phyloP scores from a whole-genome alignment of 2,113 vertebrate genomes.

The Fulmarus glacialis region DNA sequence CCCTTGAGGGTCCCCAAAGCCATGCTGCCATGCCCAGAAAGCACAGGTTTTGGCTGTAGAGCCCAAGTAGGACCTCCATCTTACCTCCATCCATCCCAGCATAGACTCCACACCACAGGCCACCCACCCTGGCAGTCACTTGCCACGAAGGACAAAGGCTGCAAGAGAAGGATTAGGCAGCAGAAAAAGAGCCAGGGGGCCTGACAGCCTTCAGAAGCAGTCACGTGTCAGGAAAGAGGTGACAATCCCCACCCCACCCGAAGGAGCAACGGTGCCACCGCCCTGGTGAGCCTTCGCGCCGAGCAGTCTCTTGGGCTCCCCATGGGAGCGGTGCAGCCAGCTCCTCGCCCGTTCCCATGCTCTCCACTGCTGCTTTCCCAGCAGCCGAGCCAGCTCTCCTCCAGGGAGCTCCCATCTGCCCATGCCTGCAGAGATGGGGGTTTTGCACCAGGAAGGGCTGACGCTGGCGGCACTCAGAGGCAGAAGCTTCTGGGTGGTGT shows the following conservation, averaged over 20 bases:
- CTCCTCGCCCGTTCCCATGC: not conserved
- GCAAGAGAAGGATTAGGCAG: not conserved
- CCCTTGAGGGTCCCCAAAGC: not conserved
- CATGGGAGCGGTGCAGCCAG: not conserved
- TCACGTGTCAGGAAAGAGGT: not conserved
- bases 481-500: slow-evolving; percentile 9
- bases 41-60: not conserved
- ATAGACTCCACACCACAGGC: not conserved
- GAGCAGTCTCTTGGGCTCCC: not conserved
- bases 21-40: not conserved
- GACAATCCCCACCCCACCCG: not conserved
- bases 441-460: not conserved
- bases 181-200: not conserved
- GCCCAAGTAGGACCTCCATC: not conserved
- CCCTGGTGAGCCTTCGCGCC: not conserved
- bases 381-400: not conserved
- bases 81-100: not conserved
- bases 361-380: slow-evolving; percentile 54
- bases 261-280: not conserved
- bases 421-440: not conserved
- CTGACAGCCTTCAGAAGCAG: not conserved
- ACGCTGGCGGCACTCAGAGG: not conserved
- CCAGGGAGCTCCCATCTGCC: not conserved
- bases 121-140: not conserved
- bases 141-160: not conserved